Conservation (phyloP, 2,888 invertebrate species). For the Drosophila mercatorum region DNA sequence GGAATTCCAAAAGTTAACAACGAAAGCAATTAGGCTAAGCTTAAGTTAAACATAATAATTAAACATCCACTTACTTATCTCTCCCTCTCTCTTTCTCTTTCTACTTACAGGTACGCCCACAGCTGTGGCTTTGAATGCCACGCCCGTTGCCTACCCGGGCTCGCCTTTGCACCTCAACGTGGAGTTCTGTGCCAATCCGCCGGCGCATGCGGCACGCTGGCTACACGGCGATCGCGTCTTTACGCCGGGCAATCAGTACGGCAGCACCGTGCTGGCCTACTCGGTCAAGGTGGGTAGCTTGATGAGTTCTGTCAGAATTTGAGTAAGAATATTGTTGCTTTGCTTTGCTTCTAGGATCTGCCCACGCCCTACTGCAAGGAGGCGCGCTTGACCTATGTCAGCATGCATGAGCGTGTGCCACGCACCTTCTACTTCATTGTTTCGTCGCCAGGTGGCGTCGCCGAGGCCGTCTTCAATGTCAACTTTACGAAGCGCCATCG, state of each 20-base stretch:
- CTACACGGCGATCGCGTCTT: constrained; percentile 85
- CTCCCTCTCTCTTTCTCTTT: neutral
- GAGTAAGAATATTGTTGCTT: neutral
- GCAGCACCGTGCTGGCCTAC: constrained; percentile 84
- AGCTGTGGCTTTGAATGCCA: constrained; percentile 88
- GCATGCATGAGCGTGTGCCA: constrained; percentile 85
- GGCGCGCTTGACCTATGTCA: constrained; percentile 84
- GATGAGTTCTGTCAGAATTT: neutral
- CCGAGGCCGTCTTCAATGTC: constrained; percentile 84
- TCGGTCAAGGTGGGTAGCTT: constrained; percentile 83
- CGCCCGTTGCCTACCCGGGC: constrained; percentile 89
- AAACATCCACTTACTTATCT: neutral
- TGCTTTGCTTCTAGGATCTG: constrained; percentile 76
- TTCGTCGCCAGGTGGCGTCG: constrained; percentile 84
- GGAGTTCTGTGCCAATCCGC: constrained; percentile 92
- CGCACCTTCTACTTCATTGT: constrained; percentile 85
- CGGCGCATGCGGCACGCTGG: constrained; percentile 85
- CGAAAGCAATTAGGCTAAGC: constrained; percentile 1
- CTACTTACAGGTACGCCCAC: constrained; percentile 88
- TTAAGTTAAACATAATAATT: constrained; percentile 4
- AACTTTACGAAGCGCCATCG: constrained; percentile 85
- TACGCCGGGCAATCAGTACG: constrained; percentile 85
- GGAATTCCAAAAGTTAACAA: constrained; percentile 24
- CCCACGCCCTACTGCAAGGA: constrained; percentile 85
- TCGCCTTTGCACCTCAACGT: constrained; percentile 89